phyloP scores from a whole-genome alignment of 2,888 invertebrate genomes.

The Spodoptera picta region DNA sequence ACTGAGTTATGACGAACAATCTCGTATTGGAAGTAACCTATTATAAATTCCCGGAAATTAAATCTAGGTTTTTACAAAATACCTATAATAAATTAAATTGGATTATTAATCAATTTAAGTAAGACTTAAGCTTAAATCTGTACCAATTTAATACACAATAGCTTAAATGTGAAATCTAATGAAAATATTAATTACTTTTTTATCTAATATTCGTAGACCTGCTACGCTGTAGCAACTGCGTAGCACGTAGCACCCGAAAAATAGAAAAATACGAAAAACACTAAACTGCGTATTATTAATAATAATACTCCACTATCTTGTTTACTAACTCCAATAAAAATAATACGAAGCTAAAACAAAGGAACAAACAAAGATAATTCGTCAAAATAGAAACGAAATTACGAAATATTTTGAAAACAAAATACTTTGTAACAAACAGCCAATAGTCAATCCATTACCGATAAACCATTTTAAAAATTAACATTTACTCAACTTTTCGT shows the following conservation, averaged over 20 bases:
- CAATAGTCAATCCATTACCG: constrained; percentile 19
- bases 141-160: no score
- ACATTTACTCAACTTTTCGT: constrained; percentile 47
- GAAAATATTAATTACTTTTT: constrained; percentile 1
- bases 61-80: no score
- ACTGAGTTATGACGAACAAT: constrained; percentile 36
- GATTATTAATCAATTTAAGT: no score
- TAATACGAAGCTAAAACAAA: constrained; percentile 29
- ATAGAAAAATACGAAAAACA: constrained; percentile 7
- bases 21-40: not conserved
- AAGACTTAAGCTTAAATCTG: no score
- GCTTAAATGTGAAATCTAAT: not conserved
- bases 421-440: constrained; percentile 7
- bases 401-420: constrained; percentile 25
- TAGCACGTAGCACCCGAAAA: constrained; percentile 22
- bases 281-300: constrained; percentile 24
- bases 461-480: constrained; percentile 36
- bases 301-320: constrained; percentile 44
- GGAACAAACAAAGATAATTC: constrained; percentile 36
- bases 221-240: constrained; percentile 34
- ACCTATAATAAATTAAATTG: no score
- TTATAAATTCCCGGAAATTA: constrained; percentile 5
- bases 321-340: constrained; percentile 41
- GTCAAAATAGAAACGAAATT: constrained; percentile 28
- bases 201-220: constrained; percentile 17